phyloP scores from a whole-genome alignment of 2,888 invertebrate genomes.

The Incurvaria masculella region DNA sequence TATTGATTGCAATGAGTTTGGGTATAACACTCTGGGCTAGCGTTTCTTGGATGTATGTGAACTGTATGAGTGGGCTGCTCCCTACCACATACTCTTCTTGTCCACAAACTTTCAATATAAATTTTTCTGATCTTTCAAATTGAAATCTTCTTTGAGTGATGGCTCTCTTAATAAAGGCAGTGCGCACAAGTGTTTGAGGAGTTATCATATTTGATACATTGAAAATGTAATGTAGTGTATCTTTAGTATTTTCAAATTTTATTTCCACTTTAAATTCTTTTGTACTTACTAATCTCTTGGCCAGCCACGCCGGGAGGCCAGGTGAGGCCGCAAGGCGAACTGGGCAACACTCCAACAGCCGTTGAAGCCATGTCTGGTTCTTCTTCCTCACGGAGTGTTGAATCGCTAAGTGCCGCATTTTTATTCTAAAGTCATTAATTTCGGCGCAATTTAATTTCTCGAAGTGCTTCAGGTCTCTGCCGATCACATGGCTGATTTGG shows the following conservation, averaged over 20 bases:
- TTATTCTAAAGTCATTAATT: constrained; percentile 16
- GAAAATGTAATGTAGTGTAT: background rate
- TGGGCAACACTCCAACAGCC: background rate
- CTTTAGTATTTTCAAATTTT: constrained; percentile 33
- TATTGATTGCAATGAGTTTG: background rate
- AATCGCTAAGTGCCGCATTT: background rate
- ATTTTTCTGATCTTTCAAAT: constrained; percentile 51
- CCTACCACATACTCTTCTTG: constrained; percentile 76
- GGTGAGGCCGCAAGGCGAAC: background rate
- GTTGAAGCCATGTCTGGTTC: background rate
- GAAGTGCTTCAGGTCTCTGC: constrained; percentile 54
- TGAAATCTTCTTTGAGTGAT: constrained; percentile 34
- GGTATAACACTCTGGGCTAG: background rate
- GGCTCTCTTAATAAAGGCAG: background rate
- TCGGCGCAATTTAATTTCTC: constrained; percentile 26
- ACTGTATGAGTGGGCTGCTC: constrained; percentile 67
- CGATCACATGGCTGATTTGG: constrained; percentile 71
- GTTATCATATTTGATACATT: background rate
- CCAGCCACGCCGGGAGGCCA: background rate
- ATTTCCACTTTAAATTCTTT: constrained; percentile 63
- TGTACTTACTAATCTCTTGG: constrained; percentile 30
- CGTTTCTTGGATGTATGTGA: constrained; percentile 62
- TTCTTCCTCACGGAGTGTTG: background rate
- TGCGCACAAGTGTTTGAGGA: background rate
- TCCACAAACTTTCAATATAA: constrained; percentile 56